Evolutionary conservation across 2,888 invertebrate genomes (phyloP).

Genomic region (Tubiluchus corallicola): DNA sequence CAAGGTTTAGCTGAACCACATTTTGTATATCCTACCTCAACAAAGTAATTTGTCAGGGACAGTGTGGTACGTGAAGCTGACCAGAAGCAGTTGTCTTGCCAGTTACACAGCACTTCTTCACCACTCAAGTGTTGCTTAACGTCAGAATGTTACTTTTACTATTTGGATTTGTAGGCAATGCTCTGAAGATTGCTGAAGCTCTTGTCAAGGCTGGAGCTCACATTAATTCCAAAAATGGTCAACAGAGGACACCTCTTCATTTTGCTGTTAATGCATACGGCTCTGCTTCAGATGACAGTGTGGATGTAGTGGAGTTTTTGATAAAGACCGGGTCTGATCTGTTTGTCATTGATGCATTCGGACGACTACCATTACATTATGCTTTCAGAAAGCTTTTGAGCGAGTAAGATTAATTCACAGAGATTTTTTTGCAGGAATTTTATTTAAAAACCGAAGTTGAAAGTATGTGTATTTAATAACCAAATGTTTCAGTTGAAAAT

Average conservation of each 20-base stretch:
- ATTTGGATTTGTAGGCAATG: slow-evolving; percentile 9
- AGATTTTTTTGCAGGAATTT: no score
- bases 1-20: no score
- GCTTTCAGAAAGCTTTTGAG: slow-evolving; percentile 31
- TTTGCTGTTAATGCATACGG: slow-evolving; percentile 28
- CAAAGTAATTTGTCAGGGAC: no score
- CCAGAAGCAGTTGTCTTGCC: no score
- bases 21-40: no score
- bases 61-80: no score
- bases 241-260: slow-evolving; percentile 31
- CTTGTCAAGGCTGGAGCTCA: slow-evolving; percentile 22
- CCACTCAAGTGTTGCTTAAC: no score
- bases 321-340: slow-evolving; percentile 27
- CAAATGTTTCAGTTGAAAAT: no score
- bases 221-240: slow-evolving; percentile 17
- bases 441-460: no score
- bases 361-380: slow-evolving; percentile 33
- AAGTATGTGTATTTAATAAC: no score
- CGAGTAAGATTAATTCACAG: no score
- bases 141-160: slow-evolving; percentile 1
- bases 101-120: no score
- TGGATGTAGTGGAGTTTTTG: slow-evolving; percentile 31
- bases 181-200: slow-evolving; percentile 17
- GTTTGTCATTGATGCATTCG: slow-evolving; percentile 23
- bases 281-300: slow-evolving; percentile 29